Evolutionary conservation across 1,140 invertebrate genomes (phyloP), one percentile per base, ranked within the genome.

Genomic region (Lepidurus arcticus): DNA sequence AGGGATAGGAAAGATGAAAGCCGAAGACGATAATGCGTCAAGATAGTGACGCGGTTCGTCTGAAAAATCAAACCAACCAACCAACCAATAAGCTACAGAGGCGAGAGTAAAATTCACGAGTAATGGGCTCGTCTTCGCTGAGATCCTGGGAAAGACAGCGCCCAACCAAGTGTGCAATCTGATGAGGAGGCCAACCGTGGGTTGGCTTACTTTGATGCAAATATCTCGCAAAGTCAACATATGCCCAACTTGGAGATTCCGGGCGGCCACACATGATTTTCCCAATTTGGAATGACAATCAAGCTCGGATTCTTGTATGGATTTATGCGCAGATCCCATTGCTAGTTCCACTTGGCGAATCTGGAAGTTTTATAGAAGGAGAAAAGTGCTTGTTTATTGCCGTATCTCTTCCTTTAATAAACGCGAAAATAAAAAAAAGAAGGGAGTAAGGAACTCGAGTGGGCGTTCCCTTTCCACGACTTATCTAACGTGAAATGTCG

Each of bases 401-500:
- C 34, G 2, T 34, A 47, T 47, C 2, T 47, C 10, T 16, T 47
- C 10, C 1, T 11, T 47, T 47, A 16, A 47, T 34, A 26, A 34
- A 21, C 73, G n/a, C 4, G 1, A 21, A 16, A n/a, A 75, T 42
- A 42, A 9, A 75, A 42, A 42, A n/a, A n/a, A n/a, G 82, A 16
- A 1, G 90, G 90, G 42, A 89, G 87, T 42, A 93, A 84, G 4
- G 92, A 94, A 84, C 90, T 91, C 34, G 86, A 84, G 83, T 94
- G 93, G 84, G 94, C 93, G 0, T 89, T 92, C 8, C 92, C 92
- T 84, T 93, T 93, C 85, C 89, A 88, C 42, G 81, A 85, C 82
- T 91, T 91, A 84, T 93, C 89, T 43, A 93, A 83, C 0, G 92
- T 94, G 79, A 94, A 88, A 83, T 94, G 92, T 74, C 92, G 88